Evolutionary conservation across 2,888 invertebrate species (phyloP), one percentile per base, ranked within the genome.

Genomic region (Trissoscelio sp.): DNA sequence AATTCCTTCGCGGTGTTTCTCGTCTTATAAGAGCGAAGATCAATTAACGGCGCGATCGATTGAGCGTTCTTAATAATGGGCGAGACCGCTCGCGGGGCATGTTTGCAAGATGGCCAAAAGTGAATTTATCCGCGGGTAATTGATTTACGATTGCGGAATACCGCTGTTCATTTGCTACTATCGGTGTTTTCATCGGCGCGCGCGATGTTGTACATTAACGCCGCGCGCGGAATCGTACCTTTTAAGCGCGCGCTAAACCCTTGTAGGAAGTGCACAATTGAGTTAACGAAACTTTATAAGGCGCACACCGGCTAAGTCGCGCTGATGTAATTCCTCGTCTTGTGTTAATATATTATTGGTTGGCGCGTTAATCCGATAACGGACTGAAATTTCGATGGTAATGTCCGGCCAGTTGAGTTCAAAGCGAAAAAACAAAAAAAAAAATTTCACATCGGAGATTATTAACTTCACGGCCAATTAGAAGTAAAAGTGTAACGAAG

Each of bases 191-290:
- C 70, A 80, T 80, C 77, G 72, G 55, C 28, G 64, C 39, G 62
- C 67, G 73, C 66, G 67, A 42, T 79, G 70, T 70, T 79, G 79
- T 60, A 66, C 79, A 72, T 73, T 70, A 62, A 72, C 55, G 12
- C 57, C 64, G 48, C 67, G 80, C 77, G 81, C 67, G 79, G 69
- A 78, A 72, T 77, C 85, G 83, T 79, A 80, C 88, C 88, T 86
- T 88, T 88, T 87, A 88, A 86, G 88, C 84, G 86, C 84, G 86
- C 87, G 86, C 86, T 87, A 88, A 87, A 85, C 85, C 84, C 86
- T 86, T 88, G 87, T 86, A 88, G 88, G 88, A 88, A 88, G 88
- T 88, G 24, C 66, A 74, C 85, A 77, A 83, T 81, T 83, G 83
- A 75, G 83, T 74, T 77, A 85, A 86, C 86, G 84, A 86, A 88